Evolutionary conservation across 2,113 vertebrate species (phyloP).

Genomic region (Synchiropus splendidus): DNA sequence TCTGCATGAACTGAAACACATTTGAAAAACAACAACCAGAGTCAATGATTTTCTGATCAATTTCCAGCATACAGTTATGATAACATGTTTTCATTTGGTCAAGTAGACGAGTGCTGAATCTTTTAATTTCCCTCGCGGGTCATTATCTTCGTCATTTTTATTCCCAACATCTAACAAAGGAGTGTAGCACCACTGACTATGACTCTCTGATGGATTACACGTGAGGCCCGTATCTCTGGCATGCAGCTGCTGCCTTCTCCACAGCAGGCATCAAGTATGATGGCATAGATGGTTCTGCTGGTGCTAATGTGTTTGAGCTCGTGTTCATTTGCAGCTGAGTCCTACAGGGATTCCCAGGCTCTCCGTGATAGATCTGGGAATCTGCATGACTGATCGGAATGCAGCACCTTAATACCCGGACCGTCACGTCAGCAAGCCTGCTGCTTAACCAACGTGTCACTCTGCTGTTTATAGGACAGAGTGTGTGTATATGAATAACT

Average conservation of each 20-base stretch:
- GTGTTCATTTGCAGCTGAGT: slow-evolving; percentile 38
- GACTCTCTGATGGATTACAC: slow-evolving; percentile 11
- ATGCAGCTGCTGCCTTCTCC: slow-evolving; percentile 17
- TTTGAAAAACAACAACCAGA: too few relatives aligned
- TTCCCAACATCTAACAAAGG: too few relatives aligned
- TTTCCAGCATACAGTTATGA: too few relatives aligned
- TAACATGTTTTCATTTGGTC: too few relatives aligned
- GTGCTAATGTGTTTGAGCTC: slow-evolving; percentile 42
- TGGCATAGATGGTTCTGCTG: slow-evolving; percentile 33
- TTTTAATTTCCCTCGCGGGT: too few relatives aligned
- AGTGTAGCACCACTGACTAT: not conserved
- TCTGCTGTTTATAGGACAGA: slow-evolving; percentile 30
- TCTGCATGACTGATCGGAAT: slow-evolving; percentile 33
- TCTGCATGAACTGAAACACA: too few relatives aligned
- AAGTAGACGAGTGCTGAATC: too few relatives aligned
- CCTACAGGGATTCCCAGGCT: slow-evolving; percentile 34
- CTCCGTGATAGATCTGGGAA: slow-evolving; percentile 40
- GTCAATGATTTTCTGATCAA: too few relatives aligned
- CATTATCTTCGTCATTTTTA: too few relatives aligned
- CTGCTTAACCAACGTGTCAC: slow-evolving; percentile 45
- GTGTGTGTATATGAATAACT: too few relatives aligned
- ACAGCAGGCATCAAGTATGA: slow-evolving; percentile 17
- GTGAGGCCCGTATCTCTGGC: not conserved
- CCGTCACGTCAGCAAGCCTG: slow-evolving; percentile 20
- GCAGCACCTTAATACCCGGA: slow-evolving; percentile 35